Conservation (phyloP, 1,140 invertebrate genomes). For the Brachionus manjavacas region DNA sequence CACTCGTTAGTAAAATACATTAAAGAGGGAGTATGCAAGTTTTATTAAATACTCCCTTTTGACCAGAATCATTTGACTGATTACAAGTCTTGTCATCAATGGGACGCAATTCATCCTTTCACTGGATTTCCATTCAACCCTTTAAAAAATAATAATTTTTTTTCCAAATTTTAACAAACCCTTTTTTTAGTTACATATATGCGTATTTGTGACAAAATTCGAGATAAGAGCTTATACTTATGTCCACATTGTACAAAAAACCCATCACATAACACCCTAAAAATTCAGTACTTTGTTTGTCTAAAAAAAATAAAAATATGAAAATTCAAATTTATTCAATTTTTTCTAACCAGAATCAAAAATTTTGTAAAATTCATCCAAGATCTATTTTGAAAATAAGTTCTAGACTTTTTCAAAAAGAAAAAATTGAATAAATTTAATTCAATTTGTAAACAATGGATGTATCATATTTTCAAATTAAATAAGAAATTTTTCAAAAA, state of each 20-base stretch:
- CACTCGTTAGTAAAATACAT: too few relatives aligned
- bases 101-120: background rate
- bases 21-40: too few relatives aligned
- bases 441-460: background rate
- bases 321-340: background rate
- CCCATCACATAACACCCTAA: background rate
- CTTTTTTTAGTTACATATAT: slow-evolving; percentile 2
- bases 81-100: background rate
- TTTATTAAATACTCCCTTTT: background rate
- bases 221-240: background rate
- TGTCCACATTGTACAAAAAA: slow-evolving; percentile 1
- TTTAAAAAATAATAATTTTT: background rate
- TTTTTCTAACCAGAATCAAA: background rate
- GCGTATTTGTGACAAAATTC: background rate
- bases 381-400: background rate
- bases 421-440: background rate
- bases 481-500: too few relatives aligned
- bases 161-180: background rate
- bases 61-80: background rate
- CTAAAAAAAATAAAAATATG: background rate
- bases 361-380: background rate
- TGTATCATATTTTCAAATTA: too few relatives aligned
- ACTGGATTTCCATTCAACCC: slow-evolving; percentile 1
- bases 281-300: background rate
- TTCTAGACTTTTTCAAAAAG: background rate